Evolutionary conservation across 2,113 vertebrate species (phyloP).

Genomic region (Nothocercus nigrocapillus): DNA sequence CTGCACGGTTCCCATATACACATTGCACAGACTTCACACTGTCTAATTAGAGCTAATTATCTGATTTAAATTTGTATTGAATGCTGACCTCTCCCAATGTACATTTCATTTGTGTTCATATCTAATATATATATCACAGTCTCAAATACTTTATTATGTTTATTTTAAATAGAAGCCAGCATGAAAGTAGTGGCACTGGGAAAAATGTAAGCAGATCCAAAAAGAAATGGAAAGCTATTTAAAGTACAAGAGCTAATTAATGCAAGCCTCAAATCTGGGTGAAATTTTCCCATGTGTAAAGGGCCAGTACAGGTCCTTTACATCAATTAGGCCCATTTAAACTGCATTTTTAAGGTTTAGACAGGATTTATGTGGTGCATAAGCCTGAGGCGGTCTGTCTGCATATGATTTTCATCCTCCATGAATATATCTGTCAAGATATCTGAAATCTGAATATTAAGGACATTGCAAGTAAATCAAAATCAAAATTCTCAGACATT

Average conservation of each 20-base stretch:
- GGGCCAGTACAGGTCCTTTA: constrained; percentile 27
- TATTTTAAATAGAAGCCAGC: not conserved
- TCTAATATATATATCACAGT: not conserved
- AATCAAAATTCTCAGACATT: constrained; percentile 9
- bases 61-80: constrained; percentile 52
- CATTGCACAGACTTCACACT: not conserved
- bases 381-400: constrained; percentile 39
- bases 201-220: not conserved
- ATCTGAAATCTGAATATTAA: constrained; percentile 53
- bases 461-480: constrained; percentile 41
- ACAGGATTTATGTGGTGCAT: constrained; percentile 24
- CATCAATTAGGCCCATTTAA: constrained; percentile 55
- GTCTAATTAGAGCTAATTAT: constrained; percentile 19
- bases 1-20: constrained; percentile 3
- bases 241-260: constrained; percentile 29
- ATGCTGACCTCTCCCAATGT: constrained; percentile 23
- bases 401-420: constrained; percentile 17
- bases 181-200: not conserved
- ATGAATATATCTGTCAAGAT: constrained; percentile 36
- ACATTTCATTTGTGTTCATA: constrained; percentile 2
- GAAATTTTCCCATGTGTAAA: not conserved
- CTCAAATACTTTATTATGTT: not conserved
- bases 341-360: constrained; percentile 46
- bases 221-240: constrained; percentile 5
- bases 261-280: not conserved